phyloP scores from a whole-genome alignment of 2,888 invertebrate species.

The Nesidiocoris tenuis region DNA sequence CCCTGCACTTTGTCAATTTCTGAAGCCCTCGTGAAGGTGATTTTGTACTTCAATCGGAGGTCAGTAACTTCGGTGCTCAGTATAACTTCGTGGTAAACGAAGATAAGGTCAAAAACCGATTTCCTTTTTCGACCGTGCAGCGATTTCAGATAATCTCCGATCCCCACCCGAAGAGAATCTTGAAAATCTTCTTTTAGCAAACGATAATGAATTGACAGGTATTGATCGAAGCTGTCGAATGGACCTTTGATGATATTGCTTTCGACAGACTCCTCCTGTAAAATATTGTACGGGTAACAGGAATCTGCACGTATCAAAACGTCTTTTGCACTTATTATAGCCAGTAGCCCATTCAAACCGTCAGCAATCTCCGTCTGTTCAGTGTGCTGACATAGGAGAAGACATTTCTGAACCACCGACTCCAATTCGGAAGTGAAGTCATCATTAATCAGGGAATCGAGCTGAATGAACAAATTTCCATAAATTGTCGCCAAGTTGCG shows the following conservation, averaged over 20 bases:
- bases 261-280: slow-evolving; percentile 57
- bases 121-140: not conserved
- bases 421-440: not conserved
- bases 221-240: slow-evolving; percentile 67
- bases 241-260: slow-evolving; percentile 64
- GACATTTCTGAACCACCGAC: slow-evolving; percentile 12
- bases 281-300: slow-evolving; percentile 53
- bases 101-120: not conserved
- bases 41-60: slow-evolving; percentile 7
- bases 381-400: not conserved
- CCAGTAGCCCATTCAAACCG: not conserved
- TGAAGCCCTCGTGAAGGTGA: not conserved
- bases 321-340: slow-evolving; percentile 1
- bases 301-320: slow-evolving; percentile 1
- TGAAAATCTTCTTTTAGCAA: slow-evolving; percentile 78
- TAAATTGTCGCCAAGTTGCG: slow-evolving; percentile 9
- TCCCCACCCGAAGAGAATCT: slow-evolving; percentile 69
- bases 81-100: not conserved
- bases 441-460: slow-evolving; percentile 20
- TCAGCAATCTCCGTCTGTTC: not conserved
- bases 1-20: not conserved
- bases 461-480: slow-evolving; percentile 1
- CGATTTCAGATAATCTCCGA: slow-evolving; percentile 21
- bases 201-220: slow-evolving; percentile 75
- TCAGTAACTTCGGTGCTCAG: not conserved